These are phyloP conservation scores for Chironomus riparius DNA, from an alignment of 2,888 invertebrate species.

Conservation along the genomic window DNA sequence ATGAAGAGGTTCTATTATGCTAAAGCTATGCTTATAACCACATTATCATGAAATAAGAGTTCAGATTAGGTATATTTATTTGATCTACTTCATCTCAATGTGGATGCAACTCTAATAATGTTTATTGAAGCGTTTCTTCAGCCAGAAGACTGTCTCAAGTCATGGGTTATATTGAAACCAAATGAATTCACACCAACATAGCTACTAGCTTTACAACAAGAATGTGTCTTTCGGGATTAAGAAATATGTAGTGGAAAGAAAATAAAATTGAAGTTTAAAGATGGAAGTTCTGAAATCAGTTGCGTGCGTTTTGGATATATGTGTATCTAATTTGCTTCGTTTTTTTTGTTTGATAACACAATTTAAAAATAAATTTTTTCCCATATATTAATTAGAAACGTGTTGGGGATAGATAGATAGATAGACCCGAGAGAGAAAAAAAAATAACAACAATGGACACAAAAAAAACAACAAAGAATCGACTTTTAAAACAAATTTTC, in stretches of 20 bases:
- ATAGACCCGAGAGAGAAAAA: background rate
- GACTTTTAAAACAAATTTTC: background rate
- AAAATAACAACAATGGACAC: conserved; percentile 16
- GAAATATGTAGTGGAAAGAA: background rate
- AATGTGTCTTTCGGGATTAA: too few species aligned
- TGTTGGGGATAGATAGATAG: background rate
- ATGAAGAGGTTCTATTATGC: too few species aligned
- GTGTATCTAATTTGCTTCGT: background rate
- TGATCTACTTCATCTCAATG: too few species aligned
- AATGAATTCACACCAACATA: too few species aligned
- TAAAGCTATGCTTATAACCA: too few species aligned
- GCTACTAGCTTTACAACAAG: too few species aligned
- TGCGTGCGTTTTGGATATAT: conserved; percentile 17
- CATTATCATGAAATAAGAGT: too few species aligned
- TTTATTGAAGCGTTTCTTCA: too few species aligned
- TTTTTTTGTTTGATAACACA: conserved; percentile 22
- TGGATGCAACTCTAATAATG: too few species aligned
- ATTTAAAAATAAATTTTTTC: conserved; percentile 15
- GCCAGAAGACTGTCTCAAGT: too few species aligned
- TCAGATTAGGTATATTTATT: too few species aligned
- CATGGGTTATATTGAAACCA: too few species aligned
- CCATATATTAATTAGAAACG: conserved; percentile 6
- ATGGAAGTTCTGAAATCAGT: background rate
- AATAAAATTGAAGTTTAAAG: background rate
- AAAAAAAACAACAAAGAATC: background rate